These are phyloP conservation scores for Ascaphus truei DNA, from an alignment of 2,113 vertebrate genomes.

Conservation along the genomic window DNA sequence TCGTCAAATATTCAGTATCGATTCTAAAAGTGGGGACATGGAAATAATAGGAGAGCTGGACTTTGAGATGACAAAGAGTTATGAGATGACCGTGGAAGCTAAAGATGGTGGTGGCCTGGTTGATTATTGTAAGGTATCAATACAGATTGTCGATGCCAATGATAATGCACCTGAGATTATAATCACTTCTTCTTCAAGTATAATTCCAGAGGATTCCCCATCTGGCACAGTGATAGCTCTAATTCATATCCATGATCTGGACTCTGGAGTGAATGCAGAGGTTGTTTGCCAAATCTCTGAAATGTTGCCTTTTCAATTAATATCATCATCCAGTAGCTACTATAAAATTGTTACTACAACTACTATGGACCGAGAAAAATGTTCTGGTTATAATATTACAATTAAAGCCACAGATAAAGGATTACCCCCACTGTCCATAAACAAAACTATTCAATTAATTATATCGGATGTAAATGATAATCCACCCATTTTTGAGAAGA, in stretches of 20 bases:
- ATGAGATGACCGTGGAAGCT: conserved; percentile 58
- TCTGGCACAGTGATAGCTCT: conserved; percentile 43
- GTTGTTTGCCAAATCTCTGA: conserved; percentile 38
- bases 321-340: conserved; percentile 41
- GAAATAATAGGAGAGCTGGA: conserved; percentile 51
- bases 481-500: conserved; percentile 59
- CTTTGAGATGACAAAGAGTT: conserved; percentile 53
- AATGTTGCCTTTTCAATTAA: conserved; percentile 41
- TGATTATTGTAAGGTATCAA: conserved; percentile 55
- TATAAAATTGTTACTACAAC: conserved; percentile 44
- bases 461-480: conserved; percentile 72
- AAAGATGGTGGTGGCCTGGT: conserved; percentile 57
- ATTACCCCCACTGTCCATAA: conserved; percentile 18
- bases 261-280: conserved; percentile 48
- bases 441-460: conserved; percentile 44
- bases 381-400: conserved; percentile 39
- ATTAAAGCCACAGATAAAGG: conserved; percentile 39
- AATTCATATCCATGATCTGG: conserved; percentile 44
- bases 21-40: conserved; percentile 51
- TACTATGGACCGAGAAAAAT: conserved; percentile 39
- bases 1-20: conserved; percentile 47
- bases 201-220: conserved; percentile 39
- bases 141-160: conserved; percentile 60
- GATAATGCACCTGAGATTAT: conserved; percentile 57
- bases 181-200: conserved; percentile 44